A percentile compares a stretch with the other conserved stretches of the same genome.
Conservation (phyloP, 2,888 invertebrate genomes). For the Lamellibrachia satsuma region DNA sequence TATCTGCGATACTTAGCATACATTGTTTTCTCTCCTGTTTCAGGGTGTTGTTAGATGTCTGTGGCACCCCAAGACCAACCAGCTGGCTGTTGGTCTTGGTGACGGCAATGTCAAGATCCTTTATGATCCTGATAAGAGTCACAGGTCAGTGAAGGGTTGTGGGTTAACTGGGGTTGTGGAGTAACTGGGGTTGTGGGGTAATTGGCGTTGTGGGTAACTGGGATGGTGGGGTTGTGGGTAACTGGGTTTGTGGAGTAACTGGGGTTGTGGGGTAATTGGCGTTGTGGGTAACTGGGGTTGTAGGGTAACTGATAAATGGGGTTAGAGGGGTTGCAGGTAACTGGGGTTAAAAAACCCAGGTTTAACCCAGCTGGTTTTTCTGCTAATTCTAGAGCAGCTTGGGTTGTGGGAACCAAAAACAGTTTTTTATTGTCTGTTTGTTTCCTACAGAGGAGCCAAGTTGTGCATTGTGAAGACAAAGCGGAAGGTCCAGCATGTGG, state of each 20-base stretch:
- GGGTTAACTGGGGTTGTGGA: too few species aligned
- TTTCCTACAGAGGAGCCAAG: conserved; percentile 66
- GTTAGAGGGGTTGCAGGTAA: too few species aligned
- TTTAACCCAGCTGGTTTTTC: too few species aligned
- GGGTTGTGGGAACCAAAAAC: neutral
- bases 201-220: neutral
- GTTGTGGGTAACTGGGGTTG: too few species aligned
- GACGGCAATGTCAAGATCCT: conserved; percentile 89
- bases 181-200: too few species aligned
- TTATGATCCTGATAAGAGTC: conserved; percentile 87
- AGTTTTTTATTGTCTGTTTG: neutral
- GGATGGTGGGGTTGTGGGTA: neutral
- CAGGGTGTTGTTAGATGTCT: conserved; percentile 81
- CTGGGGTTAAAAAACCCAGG: too few species aligned
- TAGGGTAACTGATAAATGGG: neutral
- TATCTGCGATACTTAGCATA: neutral
- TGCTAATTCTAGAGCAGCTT: too few species aligned
- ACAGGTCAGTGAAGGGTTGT: conserved; percentile 63
- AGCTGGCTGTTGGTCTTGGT: conserved; percentile 90
- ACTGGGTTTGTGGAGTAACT: neutral
- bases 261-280: neutral
- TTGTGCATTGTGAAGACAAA: conserved; percentile 44
- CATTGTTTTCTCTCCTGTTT: conserved; percentile 26
- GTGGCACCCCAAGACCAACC: conserved; percentile 99
- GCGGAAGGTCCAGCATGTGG: conserved; percentile 70